Evolutionary conservation across 2,113 vertebrate genomes (phyloP), one percentile per base, ranked within the genome.

Genomic region (Dicrurus megarhynchus): DNA sequence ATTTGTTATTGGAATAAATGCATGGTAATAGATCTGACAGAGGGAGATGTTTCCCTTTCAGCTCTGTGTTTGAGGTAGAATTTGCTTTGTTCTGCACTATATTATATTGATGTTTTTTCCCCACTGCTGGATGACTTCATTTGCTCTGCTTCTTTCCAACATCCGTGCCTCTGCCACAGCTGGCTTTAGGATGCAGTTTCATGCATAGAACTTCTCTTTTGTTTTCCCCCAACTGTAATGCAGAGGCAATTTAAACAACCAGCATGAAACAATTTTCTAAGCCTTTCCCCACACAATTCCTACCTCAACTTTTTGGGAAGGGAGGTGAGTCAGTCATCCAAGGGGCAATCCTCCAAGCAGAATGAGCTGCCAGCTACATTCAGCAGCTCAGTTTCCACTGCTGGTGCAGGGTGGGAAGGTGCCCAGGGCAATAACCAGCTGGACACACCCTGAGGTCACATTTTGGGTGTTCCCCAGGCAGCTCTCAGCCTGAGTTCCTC

Each of bases 1-100:
- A 95, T 96, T 89, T 97, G 88, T 96, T 86, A 88, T 93, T 90
- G 96, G 91, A 94, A 95, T 95, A 86, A 95, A 93, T 64, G 88
- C 71, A 71, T 61, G 78, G 84, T 92, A 87, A 95, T 76, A 95
- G 93, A 90, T 90, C 90, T 94, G 95, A 96, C 86, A 92, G 68
- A 89, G 90, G 90, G 94, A 96, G 92, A 95, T 96, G 92, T 94
- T 97, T 89, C 84, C 87, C 83, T 96, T 95, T 92, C 93, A 93
- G 76, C 90, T 85, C 84, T 53, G 53, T 57, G 59, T 89, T 87
- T 94, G 93, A 95, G 91, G 89, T 93, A 84, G 92, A 89, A 95
- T 97, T 97, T 92, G 81, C 95, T 94, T 95, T 95, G 95, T 97
- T 97, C 95, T 95, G 89, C 90, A 92, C 84, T 93, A 81, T 59